Conservation (phyloP, 2,797 vertebrate species). For the Ceyx erithaca region DNA sequence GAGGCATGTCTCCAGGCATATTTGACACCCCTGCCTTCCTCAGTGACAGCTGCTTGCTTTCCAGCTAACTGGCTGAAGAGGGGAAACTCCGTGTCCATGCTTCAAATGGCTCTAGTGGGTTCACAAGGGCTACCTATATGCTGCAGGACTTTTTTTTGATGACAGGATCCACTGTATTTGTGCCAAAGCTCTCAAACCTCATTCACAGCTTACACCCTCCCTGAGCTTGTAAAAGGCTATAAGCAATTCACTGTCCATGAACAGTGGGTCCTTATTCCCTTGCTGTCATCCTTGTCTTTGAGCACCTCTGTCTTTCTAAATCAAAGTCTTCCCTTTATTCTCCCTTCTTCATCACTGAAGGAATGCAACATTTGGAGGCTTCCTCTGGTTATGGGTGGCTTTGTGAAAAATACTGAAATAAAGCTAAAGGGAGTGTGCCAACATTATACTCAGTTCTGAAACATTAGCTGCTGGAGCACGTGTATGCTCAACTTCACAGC, state of each 20-base stretch:
- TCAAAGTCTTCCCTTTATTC: conserved; percentile 15
- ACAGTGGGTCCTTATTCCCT: conserved; percentile 44
- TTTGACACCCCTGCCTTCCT: conserved; percentile 27
- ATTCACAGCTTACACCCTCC: not conserved
- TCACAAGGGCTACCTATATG: not conserved
- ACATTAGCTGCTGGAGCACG: not conserved
- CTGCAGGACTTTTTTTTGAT: not conserved
- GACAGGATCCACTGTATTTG: conserved; percentile 26
- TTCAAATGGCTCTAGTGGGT: not conserved
- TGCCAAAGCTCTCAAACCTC: not conserved
- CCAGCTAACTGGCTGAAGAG: not conserved
- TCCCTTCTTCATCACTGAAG: not conserved
- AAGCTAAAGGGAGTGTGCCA: not conserved
- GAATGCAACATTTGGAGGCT: not conserved
- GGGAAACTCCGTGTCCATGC: not conserved
- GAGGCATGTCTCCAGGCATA: not conserved
- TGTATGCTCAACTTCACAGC: not conserved
- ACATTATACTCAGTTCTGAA: not conserved
- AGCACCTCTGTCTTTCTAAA: conserved; percentile 6
- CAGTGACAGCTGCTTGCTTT: conserved; percentile 41
- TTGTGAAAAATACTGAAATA: not conserved
- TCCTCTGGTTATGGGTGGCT: not conserved
- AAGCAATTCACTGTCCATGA: conserved; percentile 35
- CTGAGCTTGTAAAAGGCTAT: conserved; percentile 36
- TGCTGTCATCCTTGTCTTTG: not conserved